Evolutionary conservation across 30 jellyfish, hydroid and myxozoan species (phyloP).

Genomic region (Aurelia sp.): DNA sequence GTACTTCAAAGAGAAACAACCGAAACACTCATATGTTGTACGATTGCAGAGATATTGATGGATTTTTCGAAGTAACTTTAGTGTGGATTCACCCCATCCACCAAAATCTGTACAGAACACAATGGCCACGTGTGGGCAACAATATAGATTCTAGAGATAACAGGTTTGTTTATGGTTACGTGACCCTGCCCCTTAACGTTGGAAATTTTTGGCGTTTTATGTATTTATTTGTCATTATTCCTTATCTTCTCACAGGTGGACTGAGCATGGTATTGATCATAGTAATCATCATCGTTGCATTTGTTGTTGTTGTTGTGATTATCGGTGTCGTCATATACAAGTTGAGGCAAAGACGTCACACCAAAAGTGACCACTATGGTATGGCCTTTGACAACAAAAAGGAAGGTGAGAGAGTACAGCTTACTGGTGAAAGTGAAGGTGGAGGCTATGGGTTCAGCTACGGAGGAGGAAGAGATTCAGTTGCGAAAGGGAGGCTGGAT

Average conservation of each 20-base stretch:
- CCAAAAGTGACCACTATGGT: slow-evolving; percentile 15
- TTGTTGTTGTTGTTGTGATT: slow-evolving; percentile 17
- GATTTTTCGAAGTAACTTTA: no score
- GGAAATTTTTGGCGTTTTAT: no score
- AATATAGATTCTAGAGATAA: no score
- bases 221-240: no score
- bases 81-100: no score
- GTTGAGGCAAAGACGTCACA: slow-evolving; percentile 22
- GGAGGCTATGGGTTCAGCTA: slow-evolving; percentile 40
- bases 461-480: slow-evolving; percentile 30
- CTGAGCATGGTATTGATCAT: slow-evolving; percentile 40
- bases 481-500: not conserved
- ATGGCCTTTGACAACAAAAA: slow-evolving; percentile 41
- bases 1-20: no score
- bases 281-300: slow-evolving; percentile 31
- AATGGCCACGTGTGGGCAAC: no score
- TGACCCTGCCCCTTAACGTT: no score
- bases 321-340: slow-evolving; percentile 27
- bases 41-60: no score
- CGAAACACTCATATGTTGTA: no score
- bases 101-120: no score
- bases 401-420: slow-evolving; percentile 56
- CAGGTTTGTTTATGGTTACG: no score
- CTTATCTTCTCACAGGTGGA: slow-evolving; percentile 28
- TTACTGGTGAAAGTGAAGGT: slow-evolving; percentile 17